phyloP scores from a whole-genome alignment of 35 echinoderm and acorn worm genomes.

The Strongylocentrotus purpuratus region DNA sequence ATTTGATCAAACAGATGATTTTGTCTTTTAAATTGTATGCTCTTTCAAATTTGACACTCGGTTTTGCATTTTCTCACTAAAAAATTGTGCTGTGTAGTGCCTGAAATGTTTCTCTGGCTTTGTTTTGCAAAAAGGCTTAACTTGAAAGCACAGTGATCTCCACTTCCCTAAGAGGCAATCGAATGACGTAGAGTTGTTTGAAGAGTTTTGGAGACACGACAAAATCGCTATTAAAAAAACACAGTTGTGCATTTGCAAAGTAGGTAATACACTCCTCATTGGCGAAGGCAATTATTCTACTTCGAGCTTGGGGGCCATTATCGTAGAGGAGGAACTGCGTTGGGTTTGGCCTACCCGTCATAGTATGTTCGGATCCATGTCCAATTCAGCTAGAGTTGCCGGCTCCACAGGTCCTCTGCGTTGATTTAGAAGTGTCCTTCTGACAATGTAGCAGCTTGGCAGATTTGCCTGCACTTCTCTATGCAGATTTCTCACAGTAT shows the following conservation, averaged over 20 bases:
- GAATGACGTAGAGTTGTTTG: conserved; percentile 12
- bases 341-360: not conserved
- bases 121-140: too few relatives aligned
- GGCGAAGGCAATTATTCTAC: not conserved
- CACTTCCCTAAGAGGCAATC: not conserved
- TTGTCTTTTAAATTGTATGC: too few relatives aligned
- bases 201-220: not conserved
- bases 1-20: too few relatives aligned
- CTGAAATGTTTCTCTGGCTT: not conserved
- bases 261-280: not conserved
- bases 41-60: too few relatives aligned
- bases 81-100: too few relatives aligned
- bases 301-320: not conserved
- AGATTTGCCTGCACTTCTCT: not conserved
- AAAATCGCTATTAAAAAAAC: not conserved
- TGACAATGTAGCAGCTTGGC: not conserved
- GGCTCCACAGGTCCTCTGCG: not conserved
- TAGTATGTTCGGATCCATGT: not conserved
- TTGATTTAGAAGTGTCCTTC: not conserved
- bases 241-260: conserved; percentile 4
- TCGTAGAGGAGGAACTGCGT: conserved; percentile 9
- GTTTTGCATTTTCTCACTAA: too few relatives aligned
- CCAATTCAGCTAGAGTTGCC: not conserved
- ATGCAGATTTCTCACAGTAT: not conserved
- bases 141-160: too few relatives aligned